Evolutionary conservation across 2,113 vertebrate genomes (phyloP).

Genomic region (Dinomys branickii): DNA sequence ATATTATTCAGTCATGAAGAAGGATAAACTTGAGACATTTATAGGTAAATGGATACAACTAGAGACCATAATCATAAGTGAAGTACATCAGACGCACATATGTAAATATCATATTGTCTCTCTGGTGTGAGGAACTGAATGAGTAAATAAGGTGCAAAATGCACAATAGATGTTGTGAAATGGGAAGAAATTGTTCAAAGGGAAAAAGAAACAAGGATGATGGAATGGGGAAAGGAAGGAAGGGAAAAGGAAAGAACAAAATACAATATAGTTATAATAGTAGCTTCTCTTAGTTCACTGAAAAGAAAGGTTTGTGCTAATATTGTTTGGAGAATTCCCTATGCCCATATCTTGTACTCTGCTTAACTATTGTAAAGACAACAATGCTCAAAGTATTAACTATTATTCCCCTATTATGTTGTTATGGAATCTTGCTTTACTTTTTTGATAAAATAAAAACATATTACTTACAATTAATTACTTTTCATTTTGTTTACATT

Average conservation of each 20-base stretch:
- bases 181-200: background rate
- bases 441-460: background rate
- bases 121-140: background rate
- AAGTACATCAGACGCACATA: background rate
- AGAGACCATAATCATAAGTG: background rate
- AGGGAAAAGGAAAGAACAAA: background rate
- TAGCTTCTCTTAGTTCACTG: background rate
- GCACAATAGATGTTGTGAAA: background rate
- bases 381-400: background rate
- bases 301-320: background rate
- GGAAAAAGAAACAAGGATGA: background rate
- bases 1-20: background rate
- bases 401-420: background rate
- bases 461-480: background rate
- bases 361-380: background rate
- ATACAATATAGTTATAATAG: background rate
- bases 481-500: background rate
- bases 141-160: background rate
- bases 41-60: background rate
- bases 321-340: background rate
- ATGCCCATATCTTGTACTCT: background rate
- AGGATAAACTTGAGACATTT: background rate
- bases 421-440: background rate
- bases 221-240: background rate
- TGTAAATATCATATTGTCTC: background rate